These are phyloP conservation scores for Pandemis corylana DNA, from an alignment of 2,888 invertebrate species.

Conservation along the genomic window DNA sequence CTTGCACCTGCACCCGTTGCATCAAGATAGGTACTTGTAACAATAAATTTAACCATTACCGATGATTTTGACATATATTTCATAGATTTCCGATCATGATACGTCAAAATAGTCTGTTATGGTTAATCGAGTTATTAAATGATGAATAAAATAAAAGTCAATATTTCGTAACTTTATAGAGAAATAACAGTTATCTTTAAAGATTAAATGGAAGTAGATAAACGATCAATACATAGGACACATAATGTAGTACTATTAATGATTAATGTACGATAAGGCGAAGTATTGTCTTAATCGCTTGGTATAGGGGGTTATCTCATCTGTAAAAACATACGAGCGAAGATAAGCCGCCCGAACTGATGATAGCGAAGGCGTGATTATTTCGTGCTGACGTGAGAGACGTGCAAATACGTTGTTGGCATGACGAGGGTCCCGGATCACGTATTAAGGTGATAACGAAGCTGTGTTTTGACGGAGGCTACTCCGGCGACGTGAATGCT, in stretches of 20 bases:
- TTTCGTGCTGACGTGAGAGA: conserved; percentile 51
- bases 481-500: conserved; percentile 8
- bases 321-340: conserved; percentile 40
- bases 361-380: conserved; percentile 41
- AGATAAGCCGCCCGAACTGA: conserved; percentile 42
- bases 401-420: conserved; percentile 53
- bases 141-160: not conserved
- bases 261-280: conserved; percentile 23
- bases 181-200: not conserved
- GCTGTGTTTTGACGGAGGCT: conserved; percentile 18
- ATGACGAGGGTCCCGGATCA: conserved; percentile 40
- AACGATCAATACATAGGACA: conserved; percentile 28
- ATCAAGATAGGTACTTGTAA: too few species aligned
- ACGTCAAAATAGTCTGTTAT: too few species aligned
- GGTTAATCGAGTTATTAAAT: too few species aligned
- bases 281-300: conserved; percentile 21
- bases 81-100: too few species aligned
- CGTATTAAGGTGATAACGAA: conserved; percentile 36
- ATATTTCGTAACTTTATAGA: conserved; percentile 1
- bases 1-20: too few species aligned
- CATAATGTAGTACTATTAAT: conserved; percentile 16
- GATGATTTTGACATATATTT: too few species aligned
- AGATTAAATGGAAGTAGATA: conserved; percentile 26
- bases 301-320: conserved; percentile 28
- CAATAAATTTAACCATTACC: too few species aligned